Evolutionary conservation across 2,888 invertebrate genomes (phyloP).

Genomic region (Caenorhabditis doughertyi): DNA sequence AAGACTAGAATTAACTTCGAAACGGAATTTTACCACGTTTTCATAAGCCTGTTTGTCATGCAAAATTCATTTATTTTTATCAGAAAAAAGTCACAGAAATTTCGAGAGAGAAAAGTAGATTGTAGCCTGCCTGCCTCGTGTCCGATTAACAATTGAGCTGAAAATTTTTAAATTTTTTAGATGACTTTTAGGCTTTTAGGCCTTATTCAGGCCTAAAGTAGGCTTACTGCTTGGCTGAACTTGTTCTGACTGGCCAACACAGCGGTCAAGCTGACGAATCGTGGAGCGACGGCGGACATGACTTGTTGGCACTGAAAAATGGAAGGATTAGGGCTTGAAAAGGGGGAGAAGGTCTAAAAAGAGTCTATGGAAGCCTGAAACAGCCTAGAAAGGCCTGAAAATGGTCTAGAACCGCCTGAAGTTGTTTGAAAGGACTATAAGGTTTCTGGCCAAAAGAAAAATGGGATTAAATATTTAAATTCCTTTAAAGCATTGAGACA

Average conservation of each 20-base stretch:
- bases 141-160: slow-evolving; percentile 42
- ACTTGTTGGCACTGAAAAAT: slow-evolving; percentile 55
- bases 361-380: too few species aligned
- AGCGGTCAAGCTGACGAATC: slow-evolving; percentile 43
- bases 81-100: too few species aligned
- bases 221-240: slow-evolving; percentile 50
- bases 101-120: neutral
- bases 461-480: too few species aligned
- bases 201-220: too few species aligned
- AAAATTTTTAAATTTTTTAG: neutral
- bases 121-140: neutral
- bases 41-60: too few species aligned
- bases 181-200: too few species aligned
- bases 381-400: too few species aligned
- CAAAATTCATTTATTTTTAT: neutral
- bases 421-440: too few species aligned
- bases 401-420: too few species aligned
- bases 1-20: neutral
- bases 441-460: too few species aligned
- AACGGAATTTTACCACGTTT: neutral
- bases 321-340: too few species aligned
- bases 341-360: neutral
- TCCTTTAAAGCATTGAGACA: too few species aligned
- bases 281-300: slow-evolving; percentile 40
- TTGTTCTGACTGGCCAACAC: slow-evolving; percentile 37